Percentiles rank a stretch among this genome's conserved stretches.
phyloP scores from a whole-genome alignment of 2,113 vertebrate genomes.

The Tinamus guttatus region DNA sequence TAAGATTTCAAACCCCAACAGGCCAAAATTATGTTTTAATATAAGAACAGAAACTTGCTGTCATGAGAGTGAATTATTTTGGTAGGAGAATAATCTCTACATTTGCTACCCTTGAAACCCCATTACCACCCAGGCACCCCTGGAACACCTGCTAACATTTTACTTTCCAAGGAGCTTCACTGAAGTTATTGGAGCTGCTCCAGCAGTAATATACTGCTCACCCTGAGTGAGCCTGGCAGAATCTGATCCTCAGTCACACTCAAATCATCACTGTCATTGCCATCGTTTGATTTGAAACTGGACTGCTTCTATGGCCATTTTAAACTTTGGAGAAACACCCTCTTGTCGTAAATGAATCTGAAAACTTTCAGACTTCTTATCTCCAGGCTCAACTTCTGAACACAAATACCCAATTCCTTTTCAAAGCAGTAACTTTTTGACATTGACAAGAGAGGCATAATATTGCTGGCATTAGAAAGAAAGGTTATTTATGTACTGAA shows the following conservation, averaged over 20 bases:
- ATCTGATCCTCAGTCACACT: neutral
- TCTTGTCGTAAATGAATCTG: neutral
- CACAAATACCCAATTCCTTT: neutral
- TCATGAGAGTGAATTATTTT: neutral
- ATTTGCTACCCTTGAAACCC: no score
- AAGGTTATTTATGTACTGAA: constrained; percentile 24
- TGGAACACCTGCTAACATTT: neutral
- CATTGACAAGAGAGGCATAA: neutral
- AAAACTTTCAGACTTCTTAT: neutral
- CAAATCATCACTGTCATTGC: neutral
- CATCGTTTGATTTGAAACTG: rapidly evolving
- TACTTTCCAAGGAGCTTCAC: neutral
- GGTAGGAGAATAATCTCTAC: neutral
- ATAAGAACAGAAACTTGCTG: neutral
- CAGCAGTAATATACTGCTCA: neutral
- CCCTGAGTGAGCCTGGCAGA: neutral
- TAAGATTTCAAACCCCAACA: neutral
- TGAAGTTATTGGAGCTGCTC: neutral
- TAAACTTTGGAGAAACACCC: neutral
- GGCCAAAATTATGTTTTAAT: neutral
- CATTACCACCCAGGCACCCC: neutral
- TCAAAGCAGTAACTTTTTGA: constrained; percentile 3
- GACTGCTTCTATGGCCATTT: neutral
- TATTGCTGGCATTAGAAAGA: neutral
- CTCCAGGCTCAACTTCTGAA: neutral